Conservation (phyloP, 2,888 invertebrate species). For the Metallyticus violacea region DNA sequence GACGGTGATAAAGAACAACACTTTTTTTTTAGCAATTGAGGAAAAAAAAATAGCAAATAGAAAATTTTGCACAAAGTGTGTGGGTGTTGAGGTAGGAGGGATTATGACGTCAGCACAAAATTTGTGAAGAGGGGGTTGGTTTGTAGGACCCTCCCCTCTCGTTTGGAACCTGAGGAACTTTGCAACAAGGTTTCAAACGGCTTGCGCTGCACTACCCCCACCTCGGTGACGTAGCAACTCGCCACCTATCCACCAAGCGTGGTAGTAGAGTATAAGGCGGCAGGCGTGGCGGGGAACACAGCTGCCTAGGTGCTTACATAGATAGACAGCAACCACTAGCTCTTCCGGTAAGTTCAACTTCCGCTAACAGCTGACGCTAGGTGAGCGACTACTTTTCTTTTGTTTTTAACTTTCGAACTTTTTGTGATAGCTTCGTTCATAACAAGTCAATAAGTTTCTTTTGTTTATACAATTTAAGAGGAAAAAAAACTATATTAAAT, state of each 20-base stretch:
- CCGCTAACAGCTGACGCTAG: too few relatives aligned
- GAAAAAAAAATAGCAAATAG: too few relatives aligned
- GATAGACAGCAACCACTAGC: not conserved
- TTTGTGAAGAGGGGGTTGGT: too few relatives aligned
- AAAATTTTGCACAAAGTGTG: not conserved
- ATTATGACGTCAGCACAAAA: not conserved
- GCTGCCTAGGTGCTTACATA: not conserved
- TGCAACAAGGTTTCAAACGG: not conserved
- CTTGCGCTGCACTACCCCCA: not conserved
- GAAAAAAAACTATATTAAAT: too few relatives aligned
- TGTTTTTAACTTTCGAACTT: too few relatives aligned
- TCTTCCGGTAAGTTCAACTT: not conserved
- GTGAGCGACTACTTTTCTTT: too few relatives aligned
- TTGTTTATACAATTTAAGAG: too few relatives aligned
- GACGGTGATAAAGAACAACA: not conserved
- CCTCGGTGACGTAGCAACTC: not conserved
- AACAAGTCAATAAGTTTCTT: too few relatives aligned
- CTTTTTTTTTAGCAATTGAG: not conserved
- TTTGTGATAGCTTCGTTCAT: too few relatives aligned
- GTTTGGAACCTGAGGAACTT: not conserved
- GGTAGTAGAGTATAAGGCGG: not conserved
- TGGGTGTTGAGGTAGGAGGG: not conserved
- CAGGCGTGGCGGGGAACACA: not conserved
- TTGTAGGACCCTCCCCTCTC: not conserved
- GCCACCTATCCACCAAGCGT: not conserved